Conservation (phyloP, 2,888 invertebrate species). For the Rhagonycha lutea region DNA sequence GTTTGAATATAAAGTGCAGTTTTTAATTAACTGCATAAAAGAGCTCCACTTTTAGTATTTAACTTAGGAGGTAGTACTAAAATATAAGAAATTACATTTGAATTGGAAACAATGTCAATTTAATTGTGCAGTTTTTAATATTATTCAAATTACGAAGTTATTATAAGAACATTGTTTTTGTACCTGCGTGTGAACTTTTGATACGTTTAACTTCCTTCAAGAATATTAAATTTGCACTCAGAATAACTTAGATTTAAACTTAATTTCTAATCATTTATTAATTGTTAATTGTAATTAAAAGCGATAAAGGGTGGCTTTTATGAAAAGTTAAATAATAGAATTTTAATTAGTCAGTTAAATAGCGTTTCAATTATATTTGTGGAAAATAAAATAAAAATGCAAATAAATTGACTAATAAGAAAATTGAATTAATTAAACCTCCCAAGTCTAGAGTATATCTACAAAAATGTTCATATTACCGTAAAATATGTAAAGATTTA, state of each 20-base stretch:
- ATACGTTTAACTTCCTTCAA: neutral
- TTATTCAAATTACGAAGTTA: neutral
- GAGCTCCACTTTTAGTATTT: slow-evolving; percentile 1
- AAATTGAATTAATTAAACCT: neutral
- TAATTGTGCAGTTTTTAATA: neutral
- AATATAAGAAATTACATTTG: neutral
- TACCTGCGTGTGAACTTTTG: neutral
- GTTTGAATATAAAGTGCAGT: slow-evolving; percentile 13
- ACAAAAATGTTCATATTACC: too few species aligned
- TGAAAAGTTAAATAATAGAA: neutral
- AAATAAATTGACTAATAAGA: neutral
- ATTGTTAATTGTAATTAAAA: neutral
- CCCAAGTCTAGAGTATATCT: too few species aligned
- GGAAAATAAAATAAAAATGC: neutral
- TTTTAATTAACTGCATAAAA: slow-evolving; percentile 12
- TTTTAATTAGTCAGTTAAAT: neutral
- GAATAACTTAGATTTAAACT: too few species aligned
- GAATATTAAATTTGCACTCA: too few species aligned
- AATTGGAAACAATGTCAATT: neutral
- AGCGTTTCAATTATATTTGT: neutral
- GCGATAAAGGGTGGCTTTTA: neutral
- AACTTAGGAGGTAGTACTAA: neutral
- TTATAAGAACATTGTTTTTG: neutral
- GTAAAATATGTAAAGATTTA: too few species aligned
- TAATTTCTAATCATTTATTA: neutral